Conservation (phyloP, 2,797 vertebrate species). For the Pangasius krempfi region DNA sequence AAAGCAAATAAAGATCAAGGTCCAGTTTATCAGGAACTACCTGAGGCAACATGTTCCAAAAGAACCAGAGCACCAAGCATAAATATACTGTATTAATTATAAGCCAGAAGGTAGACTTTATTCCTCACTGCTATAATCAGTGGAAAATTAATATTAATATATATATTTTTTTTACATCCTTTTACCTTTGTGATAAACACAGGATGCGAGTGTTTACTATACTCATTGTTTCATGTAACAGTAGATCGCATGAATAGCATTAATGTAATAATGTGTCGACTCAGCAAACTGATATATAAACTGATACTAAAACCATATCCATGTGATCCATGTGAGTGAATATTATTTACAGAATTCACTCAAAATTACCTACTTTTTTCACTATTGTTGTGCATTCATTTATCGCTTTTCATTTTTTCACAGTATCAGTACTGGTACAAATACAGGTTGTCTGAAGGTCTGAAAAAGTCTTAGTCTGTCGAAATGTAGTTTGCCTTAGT, state of each 20-base stretch:
- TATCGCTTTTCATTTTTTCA: neutral
- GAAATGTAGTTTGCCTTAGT: neutral
- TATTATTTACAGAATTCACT: neutral
- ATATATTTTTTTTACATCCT: neutral
- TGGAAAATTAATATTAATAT: neutral
- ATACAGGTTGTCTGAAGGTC: neutral
- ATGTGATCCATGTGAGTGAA: neutral
- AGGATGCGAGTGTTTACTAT: neutral
- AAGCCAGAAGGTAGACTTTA: neutral
- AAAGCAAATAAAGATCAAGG: slow-evolving; percentile 40
- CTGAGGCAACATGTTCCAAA: neutral
- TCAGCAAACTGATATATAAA: neutral
- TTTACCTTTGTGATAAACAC: neutral
- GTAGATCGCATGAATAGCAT: neutral
- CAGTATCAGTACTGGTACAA: neutral
- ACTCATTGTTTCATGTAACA: neutral
- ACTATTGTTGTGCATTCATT: neutral
- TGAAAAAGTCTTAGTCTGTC: neutral
- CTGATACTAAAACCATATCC: neutral
- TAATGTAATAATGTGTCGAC: neutral
- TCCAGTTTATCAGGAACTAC: slow-evolving; percentile 25
- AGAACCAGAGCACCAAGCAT: neutral
- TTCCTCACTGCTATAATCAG: neutral
- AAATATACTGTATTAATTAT: neutral
- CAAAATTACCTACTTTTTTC: neutral